Evolutionary conservation across 2,113 vertebrate species (phyloP).

Genomic region (Isurus oxyrinchus): DNA sequence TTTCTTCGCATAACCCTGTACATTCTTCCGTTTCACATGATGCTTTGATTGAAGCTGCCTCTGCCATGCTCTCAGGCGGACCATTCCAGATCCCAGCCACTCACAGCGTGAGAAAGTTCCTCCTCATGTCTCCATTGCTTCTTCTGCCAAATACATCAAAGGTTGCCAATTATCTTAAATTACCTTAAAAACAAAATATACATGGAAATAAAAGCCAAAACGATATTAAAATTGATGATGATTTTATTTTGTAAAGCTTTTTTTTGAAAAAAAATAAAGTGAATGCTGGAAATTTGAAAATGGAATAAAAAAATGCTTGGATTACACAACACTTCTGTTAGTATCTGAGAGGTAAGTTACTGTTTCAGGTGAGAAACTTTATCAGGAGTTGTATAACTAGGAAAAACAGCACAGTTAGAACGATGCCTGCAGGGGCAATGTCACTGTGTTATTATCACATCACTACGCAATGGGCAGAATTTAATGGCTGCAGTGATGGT

Average conservation of each 20-base stretch:
- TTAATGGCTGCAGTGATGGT: too few species aligned
- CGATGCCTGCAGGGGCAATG: not conserved
- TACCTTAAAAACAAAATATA: not conserved
- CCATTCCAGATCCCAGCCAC: too few species aligned
- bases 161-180: too few species aligned
- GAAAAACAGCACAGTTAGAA: not conserved
- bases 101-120: too few species aligned
- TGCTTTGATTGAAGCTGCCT: not conserved
- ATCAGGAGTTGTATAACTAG: not conserved
- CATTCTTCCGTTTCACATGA: not conserved
- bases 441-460: not conserved
- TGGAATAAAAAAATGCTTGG: not conserved
- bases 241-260: not conserved
- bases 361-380: not conserved
- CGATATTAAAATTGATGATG: not conserved
- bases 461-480: not conserved
- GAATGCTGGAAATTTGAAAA: not conserved
- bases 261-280: not conserved
- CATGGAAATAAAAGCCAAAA: not conserved
- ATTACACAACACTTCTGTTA: not conserved
- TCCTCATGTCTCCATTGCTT: not conserved
- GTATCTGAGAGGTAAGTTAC: not conserved
- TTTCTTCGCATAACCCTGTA: not conserved
- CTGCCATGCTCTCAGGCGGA: not conserved
- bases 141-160: not conserved